phyloP scores from a whole-genome alignment of 2,113 vertebrate species.

The Cairina moschata region DNA sequence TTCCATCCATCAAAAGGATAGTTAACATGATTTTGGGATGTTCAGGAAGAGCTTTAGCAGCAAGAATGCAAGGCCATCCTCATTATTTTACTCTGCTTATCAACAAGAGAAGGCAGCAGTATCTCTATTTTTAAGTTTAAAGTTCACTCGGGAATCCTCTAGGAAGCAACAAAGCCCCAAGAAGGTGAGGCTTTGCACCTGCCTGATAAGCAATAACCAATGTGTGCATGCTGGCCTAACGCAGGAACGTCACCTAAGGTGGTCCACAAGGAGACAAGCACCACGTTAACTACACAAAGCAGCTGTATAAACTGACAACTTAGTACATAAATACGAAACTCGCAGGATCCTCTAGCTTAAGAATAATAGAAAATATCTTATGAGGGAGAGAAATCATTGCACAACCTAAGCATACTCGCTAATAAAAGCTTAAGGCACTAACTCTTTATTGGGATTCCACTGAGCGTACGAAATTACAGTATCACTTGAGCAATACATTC shows the following conservation, averaged over 20 bases:
- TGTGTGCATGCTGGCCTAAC: not conserved
- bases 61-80: not conserved
- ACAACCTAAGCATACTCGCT: not conserved
- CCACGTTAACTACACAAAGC: not conserved
- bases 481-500: not conserved
- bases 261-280: not conserved
- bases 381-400: not conserved
- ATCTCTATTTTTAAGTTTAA: not conserved
- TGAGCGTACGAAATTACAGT: not conserved
- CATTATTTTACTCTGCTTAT: not conserved
- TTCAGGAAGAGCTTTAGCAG: not conserved
- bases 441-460: not conserved
- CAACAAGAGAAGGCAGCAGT: not conserved
- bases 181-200: not conserved
- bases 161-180: not conserved
- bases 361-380: not conserved
- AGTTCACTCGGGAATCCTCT: not conserved
- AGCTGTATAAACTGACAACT: not conserved
- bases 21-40: not conserved
- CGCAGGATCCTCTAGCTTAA: not conserved
- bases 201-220: not conserved
- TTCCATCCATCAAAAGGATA: not conserved
- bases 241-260: not conserved
- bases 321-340: not conserved
- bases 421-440: slow-evolving; percentile 50